These are phyloP conservation scores for Ornithoptera priamus DNA, from an alignment of 2,888 invertebrate species.

Conservation along the genomic window DNA sequence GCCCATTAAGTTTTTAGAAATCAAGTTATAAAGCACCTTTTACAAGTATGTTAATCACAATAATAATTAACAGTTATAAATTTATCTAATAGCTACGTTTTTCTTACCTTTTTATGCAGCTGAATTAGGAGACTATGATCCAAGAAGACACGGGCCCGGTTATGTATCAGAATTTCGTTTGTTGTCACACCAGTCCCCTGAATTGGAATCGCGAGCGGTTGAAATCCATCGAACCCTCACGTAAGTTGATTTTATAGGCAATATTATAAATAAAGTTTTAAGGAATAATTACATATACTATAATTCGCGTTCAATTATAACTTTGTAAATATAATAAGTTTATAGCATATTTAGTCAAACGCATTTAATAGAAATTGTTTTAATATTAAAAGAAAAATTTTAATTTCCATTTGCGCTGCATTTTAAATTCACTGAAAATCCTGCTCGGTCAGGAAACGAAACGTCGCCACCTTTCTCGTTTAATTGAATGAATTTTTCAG, in stretches of 20 bases:
- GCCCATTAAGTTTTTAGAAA: neutral
- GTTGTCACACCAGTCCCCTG: conserved; percentile 94
- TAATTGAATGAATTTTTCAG: conserved; percentile 78
- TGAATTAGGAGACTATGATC: conserved; percentile 96
- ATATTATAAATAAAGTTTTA: neutral
- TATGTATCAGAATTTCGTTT: conserved; percentile 97
- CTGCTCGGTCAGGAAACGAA: conserved; percentile 65
- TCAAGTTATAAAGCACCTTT: neutral
- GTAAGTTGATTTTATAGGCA: conserved; percentile 78
- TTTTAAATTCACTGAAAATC: conserved; percentile 54
- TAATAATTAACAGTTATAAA: neutral
- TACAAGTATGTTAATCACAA: neutral
- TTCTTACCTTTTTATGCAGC: conserved; percentile 77
- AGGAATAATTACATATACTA: neutral
- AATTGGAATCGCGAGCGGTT: conserved; percentile 91
- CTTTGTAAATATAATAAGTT: neutral
- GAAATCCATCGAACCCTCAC: conserved; percentile 93
- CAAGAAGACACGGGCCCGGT: conserved; percentile 90
- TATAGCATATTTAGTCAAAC: neutral
- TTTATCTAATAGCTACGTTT: neutral
- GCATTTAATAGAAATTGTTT: no score
- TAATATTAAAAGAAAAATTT: conserved; percentile 27
- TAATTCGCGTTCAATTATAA: neutral
- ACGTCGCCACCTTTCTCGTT: conserved; percentile 65
- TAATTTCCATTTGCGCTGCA: conserved; percentile 62